Evolutionary conservation across 2,888 invertebrate genomes (phyloP), one percentile per base, ranked within the genome.

Genomic region (Idaea dimidiata): DNA sequence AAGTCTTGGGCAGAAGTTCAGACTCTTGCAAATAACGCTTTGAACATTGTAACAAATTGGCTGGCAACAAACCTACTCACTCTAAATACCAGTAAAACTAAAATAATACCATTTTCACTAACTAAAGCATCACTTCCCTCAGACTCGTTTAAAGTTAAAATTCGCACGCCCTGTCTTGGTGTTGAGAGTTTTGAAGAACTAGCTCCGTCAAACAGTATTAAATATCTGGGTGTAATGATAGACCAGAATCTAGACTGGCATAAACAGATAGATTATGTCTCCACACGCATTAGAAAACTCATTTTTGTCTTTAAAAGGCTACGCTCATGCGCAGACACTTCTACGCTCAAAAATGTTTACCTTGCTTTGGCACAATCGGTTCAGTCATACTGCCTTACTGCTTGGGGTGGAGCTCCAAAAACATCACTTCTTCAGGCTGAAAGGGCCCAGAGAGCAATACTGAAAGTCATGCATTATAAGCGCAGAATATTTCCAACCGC

Each of bases 151-250:
- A 16, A 16, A n/a, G 17, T 59, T 5, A 43, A 6, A 59, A 59
- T 59, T 16, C 59, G 43, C 16, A n/a, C 3, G 8, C 17, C 17
- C 17, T 17, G 0, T 17, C 17, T 8, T 17, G 55, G 0, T 6
- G 17, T 5, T 6, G 55, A 5, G 8, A 55, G 6, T 55, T n/a
- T 17, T 17, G 17, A 17, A 17, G 17, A 17, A 5, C 16, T 55
- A 8, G 55, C 55, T 6, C 55, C 8, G 55, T 17, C 17, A 32
- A 55, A n/a, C 17, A 55, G 6, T 8, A 17, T 55, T 3, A 55
- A 55, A 55, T 55, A 55, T 55, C 55, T 55, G 4, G 32, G 31
- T 33, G n/a, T 31, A 58, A 58, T 24, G 8, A 58, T 58, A 16
- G 55, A 55, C 17, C 8, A 8, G 8, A 55, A 55, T 8, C 17